Evolutionary conservation across 92 coral and sea anemone species (phyloP), one percentile per base, ranked within the genome.

Genomic region (Zoanthus solanderi): DNA sequence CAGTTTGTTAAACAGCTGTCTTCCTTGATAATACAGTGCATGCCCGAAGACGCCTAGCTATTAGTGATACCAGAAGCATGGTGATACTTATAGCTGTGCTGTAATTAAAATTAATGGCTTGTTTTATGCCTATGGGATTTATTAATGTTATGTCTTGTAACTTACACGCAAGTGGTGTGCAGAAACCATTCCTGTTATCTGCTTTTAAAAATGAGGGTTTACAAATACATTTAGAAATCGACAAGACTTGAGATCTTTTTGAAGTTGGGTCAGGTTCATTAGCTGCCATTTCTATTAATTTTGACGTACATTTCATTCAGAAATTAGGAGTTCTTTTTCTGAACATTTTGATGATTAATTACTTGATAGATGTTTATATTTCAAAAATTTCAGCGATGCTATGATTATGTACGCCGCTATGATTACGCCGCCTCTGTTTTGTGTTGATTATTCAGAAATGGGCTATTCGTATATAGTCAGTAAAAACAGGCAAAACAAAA

Each of bases 151-250:
- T 58, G 66, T 58, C 66, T 58, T 58, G 66, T 11, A 58, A 58
- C 66, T 58, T 58, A 14, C 2, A 58, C 66, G 29, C 56, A 23
- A 81, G 9, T 9, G 75, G 65, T 53, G 67, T 1, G 10, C 57
- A 46, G 52, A 13, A 71, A 66, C 16, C 45, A 67, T 81, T 81
- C 85, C 85, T 66, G 60, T 71, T 42, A 81, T 81, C 85, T 81
- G 85, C 58, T 65, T 37, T 66, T 66, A 45, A 23, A 66, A 65
- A 65, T 28, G 46, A 46, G 75, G 66, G 29, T 23, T 8, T 45
- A 66, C 37, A 47, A 46, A 67, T 42, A 2, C 74, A 81, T 46
- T 13, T 13, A 29, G 6, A 29, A 48, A 44, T 66, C 60, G 17
- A 81, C 18, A 67, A 45, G 16, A 67, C 74, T 65, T 81, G 10